Base-by-base conservation (phyloP, 2,113 vertebrate species). In the Acanthochromis polyacanthus region DNA sequence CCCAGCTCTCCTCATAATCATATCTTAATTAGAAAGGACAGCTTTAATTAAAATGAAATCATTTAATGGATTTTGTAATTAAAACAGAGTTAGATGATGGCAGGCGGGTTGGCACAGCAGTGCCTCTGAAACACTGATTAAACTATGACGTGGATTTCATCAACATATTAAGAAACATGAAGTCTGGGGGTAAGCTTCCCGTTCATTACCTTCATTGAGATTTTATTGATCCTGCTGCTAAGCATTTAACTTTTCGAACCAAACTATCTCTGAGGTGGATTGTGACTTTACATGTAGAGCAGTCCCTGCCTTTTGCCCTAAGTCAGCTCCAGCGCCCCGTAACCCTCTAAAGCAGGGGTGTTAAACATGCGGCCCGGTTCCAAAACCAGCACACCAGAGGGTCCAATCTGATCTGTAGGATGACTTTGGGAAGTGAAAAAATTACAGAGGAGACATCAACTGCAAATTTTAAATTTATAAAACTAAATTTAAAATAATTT, bases 21-120 rank as follows among this genome's bases (percentile, higher is more conserved):
- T 53, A 65, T 80, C 79, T 85, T 85, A 87, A 89, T 82, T 32
- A 68, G 84, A 80, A 38, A 30, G 51, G 84, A 84, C 81, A 69
- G 61, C 73, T 80, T 84, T 77, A 82, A 89, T 87, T 68, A 74
- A 87, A 82, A 71, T 62, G 23, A 67, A 82, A 80, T 67, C 64
- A 74, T 67, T 71, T 74, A 53, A 82, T 78, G 76, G 81, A 32
- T 63, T 86, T 82, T 76, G 38, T 80, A 73, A 89, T 89, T 82
- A 86, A 68, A 81, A 4, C 52, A 32, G 73, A 80, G 75, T 40
- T 11, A 16, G 80, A 58, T 74, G 65, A 19, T 1, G 38, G 25
- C 22, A 3, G 58, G 52, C 30, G 52, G 65, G 12, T 62, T 19
- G 10, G 66, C 16, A 20, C 46, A 48, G 36, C 25, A 5, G 14